These are phyloP conservation scores for Macrophya alboannulata DNA, from an alignment of 2,888 invertebrate genomes.

Conservation along the genomic window DNA sequence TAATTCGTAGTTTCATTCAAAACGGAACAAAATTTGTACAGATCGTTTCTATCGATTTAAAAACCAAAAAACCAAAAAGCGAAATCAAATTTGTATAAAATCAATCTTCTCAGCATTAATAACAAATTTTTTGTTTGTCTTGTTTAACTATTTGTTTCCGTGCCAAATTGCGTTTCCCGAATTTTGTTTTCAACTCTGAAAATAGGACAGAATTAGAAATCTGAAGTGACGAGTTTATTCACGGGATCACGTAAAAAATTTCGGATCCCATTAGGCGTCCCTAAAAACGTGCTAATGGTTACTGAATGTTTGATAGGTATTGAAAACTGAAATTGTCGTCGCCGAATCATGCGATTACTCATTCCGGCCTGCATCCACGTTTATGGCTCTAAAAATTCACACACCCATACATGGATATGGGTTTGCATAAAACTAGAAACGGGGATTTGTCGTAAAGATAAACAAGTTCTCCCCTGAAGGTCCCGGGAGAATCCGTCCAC, in stretches of 20 bases:
- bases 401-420: neutral
- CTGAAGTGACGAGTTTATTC: too few species aligned
- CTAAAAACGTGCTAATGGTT: too few species aligned
- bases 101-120: neutral
- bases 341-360: neutral
- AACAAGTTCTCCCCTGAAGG: constrained; percentile 13
- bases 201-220: too few species aligned
- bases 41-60: too few species aligned
- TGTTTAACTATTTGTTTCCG: too few species aligned
- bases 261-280: too few species aligned
- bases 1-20: too few species aligned
- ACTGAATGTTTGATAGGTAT: neutral
- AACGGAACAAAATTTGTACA: too few species aligned
- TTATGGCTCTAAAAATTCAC: neutral
- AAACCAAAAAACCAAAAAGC: too few species aligned
- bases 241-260: too few species aligned
- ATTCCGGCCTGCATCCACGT: neutral
- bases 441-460: constrained; percentile 25
- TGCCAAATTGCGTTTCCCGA: neutral
- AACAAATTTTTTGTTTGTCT: neutral
- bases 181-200: too few species aligned
- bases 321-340: neutral
- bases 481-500: neutral
- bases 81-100: neutral
- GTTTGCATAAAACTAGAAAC: neutral